These are phyloP conservation scores for Strix uralensis DNA, from an alignment of 2,113 vertebrate species.

Conservation along the genomic window DNA sequence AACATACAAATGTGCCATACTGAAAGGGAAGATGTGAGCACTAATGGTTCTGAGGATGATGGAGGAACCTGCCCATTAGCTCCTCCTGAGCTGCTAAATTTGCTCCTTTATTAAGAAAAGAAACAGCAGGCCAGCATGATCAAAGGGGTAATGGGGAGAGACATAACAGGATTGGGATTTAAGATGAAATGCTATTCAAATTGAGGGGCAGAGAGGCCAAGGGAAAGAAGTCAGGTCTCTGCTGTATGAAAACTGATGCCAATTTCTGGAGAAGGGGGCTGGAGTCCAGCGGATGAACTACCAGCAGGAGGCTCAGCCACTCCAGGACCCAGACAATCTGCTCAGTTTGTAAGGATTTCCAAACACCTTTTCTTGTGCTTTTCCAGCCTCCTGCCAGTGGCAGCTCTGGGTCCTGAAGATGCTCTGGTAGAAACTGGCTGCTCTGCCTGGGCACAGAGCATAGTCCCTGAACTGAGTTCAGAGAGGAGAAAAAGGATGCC, in stretches of 20 bases:
- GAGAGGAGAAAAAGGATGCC: neutral
- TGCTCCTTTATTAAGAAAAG: neutral
- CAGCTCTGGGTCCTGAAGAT: neutral
- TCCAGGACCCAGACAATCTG: neutral
- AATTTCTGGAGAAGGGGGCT: neutral
- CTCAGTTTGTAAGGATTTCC: neutral
- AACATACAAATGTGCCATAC: slow-evolving; percentile 14
- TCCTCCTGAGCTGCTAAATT: neutral
- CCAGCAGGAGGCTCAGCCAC: neutral
- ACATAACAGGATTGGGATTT: neutral
- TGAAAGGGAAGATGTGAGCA: neutral
- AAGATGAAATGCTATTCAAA: neutral
- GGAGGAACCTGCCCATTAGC: neutral
- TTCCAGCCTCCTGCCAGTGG: neutral
- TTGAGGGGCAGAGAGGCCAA: neutral
- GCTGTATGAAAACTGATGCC: neutral
- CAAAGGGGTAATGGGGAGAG: neutral
- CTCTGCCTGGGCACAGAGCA: neutral
- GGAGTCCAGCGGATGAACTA: neutral
- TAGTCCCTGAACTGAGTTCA: neutral
- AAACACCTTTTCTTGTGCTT: neutral
- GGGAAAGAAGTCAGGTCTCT: neutral
- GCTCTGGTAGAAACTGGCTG: neutral
- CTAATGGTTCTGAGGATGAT: slow-evolving; percentile 32
- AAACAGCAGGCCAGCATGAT: neutral